phyloP scores from a whole-genome alignment of 64 coral and sea anemone species.

The Actinia equina region DNA sequence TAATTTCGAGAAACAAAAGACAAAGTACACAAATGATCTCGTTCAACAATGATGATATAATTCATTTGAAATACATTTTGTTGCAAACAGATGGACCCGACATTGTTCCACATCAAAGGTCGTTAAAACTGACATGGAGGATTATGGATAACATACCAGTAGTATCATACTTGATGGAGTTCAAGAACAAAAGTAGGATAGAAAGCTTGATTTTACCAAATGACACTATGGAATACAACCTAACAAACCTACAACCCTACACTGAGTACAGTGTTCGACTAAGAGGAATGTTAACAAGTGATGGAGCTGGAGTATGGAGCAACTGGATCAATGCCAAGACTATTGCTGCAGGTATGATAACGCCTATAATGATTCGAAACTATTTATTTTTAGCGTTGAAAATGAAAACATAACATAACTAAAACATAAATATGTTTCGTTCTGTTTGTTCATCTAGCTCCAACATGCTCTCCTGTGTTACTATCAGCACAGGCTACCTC shows the following conservation, averaged over 20 bases:
- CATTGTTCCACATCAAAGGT: not conserved
- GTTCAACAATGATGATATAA: no score
- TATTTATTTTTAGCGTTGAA: no score
- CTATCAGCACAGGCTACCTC: not conserved
- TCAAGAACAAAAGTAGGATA: not conserved
- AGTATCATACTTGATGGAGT: not conserved
- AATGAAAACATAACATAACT: no score
- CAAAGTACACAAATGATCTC: no score
- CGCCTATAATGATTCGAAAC: no score
- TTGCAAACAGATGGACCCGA: not conserved
- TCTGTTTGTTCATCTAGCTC: not conserved
- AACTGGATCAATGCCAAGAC: no score
- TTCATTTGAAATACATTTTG: not conserved
- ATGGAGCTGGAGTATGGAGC: no score
- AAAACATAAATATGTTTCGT: no score
- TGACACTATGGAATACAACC: not conserved
- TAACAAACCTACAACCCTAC: not conserved
- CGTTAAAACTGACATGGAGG: not conserved
- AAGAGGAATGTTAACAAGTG: not conserved
- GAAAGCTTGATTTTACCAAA: not conserved
- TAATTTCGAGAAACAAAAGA: no score
- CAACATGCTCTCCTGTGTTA: not conserved
- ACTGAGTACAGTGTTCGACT: not conserved
- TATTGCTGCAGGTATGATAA: no score
- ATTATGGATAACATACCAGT: not conserved